phyloP scores from a whole-genome alignment of 2,797 vertebrate genomes.

The Phrynocephalus guinanensis region DNA sequence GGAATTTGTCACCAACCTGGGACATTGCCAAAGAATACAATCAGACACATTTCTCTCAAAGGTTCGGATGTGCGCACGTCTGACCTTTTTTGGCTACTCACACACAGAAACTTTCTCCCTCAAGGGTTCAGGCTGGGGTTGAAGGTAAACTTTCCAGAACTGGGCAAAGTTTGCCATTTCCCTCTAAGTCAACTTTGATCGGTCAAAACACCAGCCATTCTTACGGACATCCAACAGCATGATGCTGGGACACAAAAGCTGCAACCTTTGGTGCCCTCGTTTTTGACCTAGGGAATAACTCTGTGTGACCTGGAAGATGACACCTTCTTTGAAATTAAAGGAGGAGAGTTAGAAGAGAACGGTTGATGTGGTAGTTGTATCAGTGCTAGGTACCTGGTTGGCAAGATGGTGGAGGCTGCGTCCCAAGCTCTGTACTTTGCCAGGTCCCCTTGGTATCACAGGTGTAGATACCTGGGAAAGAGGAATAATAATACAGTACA shows the following conservation, averaged over 20 bases:
- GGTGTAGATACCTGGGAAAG: constrained; percentile 80
- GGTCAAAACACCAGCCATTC: too few species aligned
- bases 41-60: too few species aligned
- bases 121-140: too few species aligned
- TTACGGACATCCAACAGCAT: background rate
- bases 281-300: background rate
- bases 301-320: background rate
- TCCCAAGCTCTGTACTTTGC: constrained; percentile 81
- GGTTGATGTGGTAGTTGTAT: fast-evolving
- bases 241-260: background rate
- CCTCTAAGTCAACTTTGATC: background rate
- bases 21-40: too few species aligned
- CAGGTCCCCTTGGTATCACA: constrained; percentile 84
- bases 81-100: too few species aligned
- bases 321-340: background rate
- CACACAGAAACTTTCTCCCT: too few species aligned
- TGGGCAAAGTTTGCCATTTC: too few species aligned
- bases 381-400: constrained; percentile 78
- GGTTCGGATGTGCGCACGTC: too few species aligned
- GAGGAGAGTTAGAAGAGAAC: background rate
- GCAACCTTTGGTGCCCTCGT: too few species aligned
- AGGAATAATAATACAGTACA: background rate
- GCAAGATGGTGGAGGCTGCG: constrained; percentile 77
- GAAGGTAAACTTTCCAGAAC: too few species aligned
- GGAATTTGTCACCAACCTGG: too few species aligned